Base-by-base conservation (phyloP, 2,113 vertebrate species). In the Lipophrys pholis region DNA sequence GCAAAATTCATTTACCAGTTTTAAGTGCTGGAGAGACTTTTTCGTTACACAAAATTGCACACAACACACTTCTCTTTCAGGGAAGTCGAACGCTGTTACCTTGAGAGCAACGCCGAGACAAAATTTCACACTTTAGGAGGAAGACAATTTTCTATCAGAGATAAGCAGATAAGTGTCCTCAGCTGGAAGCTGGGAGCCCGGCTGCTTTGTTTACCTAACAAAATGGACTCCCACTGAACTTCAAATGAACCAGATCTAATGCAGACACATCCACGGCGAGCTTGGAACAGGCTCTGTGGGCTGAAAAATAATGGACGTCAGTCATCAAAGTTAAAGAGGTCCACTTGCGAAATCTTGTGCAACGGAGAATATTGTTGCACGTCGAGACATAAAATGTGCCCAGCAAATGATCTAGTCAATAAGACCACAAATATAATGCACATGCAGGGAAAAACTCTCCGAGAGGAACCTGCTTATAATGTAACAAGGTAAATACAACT, bases 171-270 rank as follows among this genome's bases (percentile, higher is more conserved):
- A 81, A 76, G 39, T 60, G 46, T 55, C 64, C 74, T 70, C 55
- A 56, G 72, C 70, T 81, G 68, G 68, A 74, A 70, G 73, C 62
- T n/a, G 1, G 8, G 49, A 71, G 60, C 55, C 80, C 56, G 69
- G 70, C 40, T 73, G 78, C 71, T 76, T 82, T 87, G 86, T 90
- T 91, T 90, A 81, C 76, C 65, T 68, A 74, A 65, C 72, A 79
- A 84, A 83, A 82, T 57, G 61, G 69, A 83, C 63, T 78, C 45
- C 15, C 41, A 10, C 58, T 86, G 76, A 80, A 86, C 81, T 84
- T 86, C 71, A 84, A 87, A 88, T 88, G 85, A 86, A 86, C 83
- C 83, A 59, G 35, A 69, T 69, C 80, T 76, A 82, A 83, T 60
- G 76, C 51, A 73, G 55, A 56, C 64, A 53, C 73, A 55, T 59